Evolutionary conservation across 2,113 vertebrate genomes (phyloP), one percentile per base, ranked within the genome.

Genomic region (Panurus biarmicus): DNA sequence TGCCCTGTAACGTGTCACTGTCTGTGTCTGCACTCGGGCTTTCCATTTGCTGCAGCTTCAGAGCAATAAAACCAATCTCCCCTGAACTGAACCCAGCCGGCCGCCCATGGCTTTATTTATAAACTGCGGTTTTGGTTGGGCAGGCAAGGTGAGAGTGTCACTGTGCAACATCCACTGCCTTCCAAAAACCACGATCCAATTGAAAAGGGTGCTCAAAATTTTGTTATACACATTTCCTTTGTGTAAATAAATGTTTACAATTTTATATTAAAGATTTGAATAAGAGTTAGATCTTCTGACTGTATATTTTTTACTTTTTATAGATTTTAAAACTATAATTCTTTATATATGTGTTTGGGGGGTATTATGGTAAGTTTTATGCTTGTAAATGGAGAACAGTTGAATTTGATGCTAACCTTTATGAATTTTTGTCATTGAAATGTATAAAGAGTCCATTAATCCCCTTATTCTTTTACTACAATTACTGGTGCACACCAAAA

Each of bases 231-330:
- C 98, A 97, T 95, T 97, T 97, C 97, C 97, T 98, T 98, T 98
- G 97, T 98, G 98, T 98, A 98, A 98, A 98, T 98, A 98, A 98
- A 98, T 97, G 98, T 98, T 98, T 98, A 98, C 98, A 98, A 91
- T 98, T 98, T 98, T 98, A 98, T 98, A 98, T 98, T 97, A 97
- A 98, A 98, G 97, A 98, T 97, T 96, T 97, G 96, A 97, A 97
- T 98, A 97, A 98, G 96, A 96, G 95, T 98, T 98, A 98, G 98
- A 97, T 98, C 95, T 97, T 98, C 97, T 98, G 97, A 98, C 97
- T 98, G 98, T 98, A 98, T 98, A 98, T 98, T 98, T 98, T 98
- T 98, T 98, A 98, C 98, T 98, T 98, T 98, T 98, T 98, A 98
- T 98, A 98, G 98, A 98, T 98, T 98, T 98, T 96, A 98, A 98